These are phyloP conservation scores for Caenorhabditis sp. DNA, from an alignment of 2,888 invertebrate genomes.

Conservation along the genomic window DNA sequence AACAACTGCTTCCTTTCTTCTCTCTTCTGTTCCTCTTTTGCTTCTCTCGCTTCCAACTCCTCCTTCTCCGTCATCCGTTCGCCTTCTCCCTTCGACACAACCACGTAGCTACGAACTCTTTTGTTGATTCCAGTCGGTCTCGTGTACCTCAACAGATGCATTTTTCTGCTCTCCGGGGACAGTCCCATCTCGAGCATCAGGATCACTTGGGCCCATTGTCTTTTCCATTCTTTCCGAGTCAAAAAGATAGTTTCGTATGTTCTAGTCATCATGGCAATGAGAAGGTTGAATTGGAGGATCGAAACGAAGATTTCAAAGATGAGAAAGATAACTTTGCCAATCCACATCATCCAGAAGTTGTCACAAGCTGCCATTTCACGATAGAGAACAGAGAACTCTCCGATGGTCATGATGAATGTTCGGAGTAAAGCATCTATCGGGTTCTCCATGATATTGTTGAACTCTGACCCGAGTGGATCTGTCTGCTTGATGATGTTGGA, in stretches of 20 bases:
- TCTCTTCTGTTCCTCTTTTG: conserved; percentile 56
- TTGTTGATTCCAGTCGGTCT: conserved; percentile 88
- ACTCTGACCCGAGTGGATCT: conserved; percentile 30
- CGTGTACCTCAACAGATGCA: conserved; percentile 93
- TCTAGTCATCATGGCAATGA: conserved; percentile 99
- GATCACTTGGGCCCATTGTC: conserved; percentile 95
- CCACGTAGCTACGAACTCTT: conserved; percentile 79
- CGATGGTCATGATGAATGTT: conserved; percentile 98
- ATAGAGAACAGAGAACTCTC: conserved; percentile 84
- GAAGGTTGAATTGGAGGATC: conserved; percentile 95
- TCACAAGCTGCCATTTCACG: conserved; percentile 73
- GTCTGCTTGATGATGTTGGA: conserved; percentile 26
- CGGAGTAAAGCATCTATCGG: conserved; percentile 86
- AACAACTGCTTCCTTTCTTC: conserved; percentile 56
- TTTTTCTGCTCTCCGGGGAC: conserved; percentile 91
- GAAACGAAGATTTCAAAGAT: conserved; percentile 97
- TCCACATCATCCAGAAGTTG: conserved; percentile 65
- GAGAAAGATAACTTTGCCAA: conserved; percentile 87
- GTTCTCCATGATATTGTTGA: conserved; percentile 64
- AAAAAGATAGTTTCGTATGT: conserved; percentile 98
- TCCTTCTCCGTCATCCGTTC: conserved; percentile 56
- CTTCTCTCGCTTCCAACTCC: conserved; percentile 55
- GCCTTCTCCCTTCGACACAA: conserved; percentile 68
- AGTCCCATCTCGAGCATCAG: conserved; percentile 98
- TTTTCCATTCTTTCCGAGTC: conserved; percentile 97